Evolutionary conservation across 2,888 invertebrate species (phyloP), one percentile per base, ranked within the genome.

Genomic region (Watsonalla binaria): DNA sequence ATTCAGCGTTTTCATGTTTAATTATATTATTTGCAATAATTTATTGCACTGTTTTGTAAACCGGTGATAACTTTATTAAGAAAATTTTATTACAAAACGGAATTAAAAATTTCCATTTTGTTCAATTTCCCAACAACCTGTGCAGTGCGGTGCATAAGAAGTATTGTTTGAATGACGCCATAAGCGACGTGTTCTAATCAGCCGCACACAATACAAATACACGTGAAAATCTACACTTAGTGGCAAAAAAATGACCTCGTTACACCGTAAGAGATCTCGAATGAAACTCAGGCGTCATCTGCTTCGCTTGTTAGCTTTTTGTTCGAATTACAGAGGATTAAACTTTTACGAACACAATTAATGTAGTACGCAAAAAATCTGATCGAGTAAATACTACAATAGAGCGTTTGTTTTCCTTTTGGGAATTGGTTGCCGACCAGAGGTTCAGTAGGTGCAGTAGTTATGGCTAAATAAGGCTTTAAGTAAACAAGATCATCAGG

Each of bases 231-330:
- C 47, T 56, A 58, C 58, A 57, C 57, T 57, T 47, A 24, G 6
- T 24, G 58, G 47, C 56, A 58, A 64, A 64, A 59, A 64, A 64
- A 56, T 58, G 59, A 47, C 64, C 59, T 54, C 59, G 56, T 57
- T 64, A 4, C 51, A 49, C 45, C 34, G 15, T 49, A 49, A 37
- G 51, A 14, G 51, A 55, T 55, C 58, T 59, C 48, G 51, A 53
- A 46, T 57, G 46, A 35, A 54, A 50, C 54, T 57, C 57, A 15
- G 37, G 37, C 42, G 42, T 42, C 42, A 42, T 42, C 42, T 37
- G 37, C 8, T 42, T 42, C 42, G 11, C 42, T 42, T 42, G 11
- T 42, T 42, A 39, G 49, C 39, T 49, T 35, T 49, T 49, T 37
- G 37, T 49, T 13, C 49, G 49, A 49, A 42, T 11, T 11, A 37